Evolutionary conservation across 2,888 invertebrate species (phyloP), one percentile per base, ranked within the genome.

Genomic region (Pollenia angustigena): DNA sequence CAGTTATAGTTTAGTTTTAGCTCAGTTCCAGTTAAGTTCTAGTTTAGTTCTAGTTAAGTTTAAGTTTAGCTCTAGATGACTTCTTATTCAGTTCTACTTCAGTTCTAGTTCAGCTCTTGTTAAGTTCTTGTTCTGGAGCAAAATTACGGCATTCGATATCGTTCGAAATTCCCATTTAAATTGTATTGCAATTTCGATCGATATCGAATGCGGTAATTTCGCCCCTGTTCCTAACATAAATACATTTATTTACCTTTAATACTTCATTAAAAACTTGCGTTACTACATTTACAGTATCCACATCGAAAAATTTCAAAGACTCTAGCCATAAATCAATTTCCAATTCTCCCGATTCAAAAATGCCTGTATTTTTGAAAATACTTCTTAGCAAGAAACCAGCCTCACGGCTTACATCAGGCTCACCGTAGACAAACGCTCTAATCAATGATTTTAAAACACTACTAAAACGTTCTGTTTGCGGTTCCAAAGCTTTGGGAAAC

Each of bases 281-380:
- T 2, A 92, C 91, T 56, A 92, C 88, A 32, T 90, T 89, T 1
- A 92, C 90, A 0, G 91, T 90, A 6, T 86, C 82, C 0, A 81
- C 87, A 87, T 90, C 88, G 74, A 90, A 87, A 89, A 90, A 88
- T 64, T 92, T 81, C 64, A 93, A 83, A 88, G 93, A 91, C 89
- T 96, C 95, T 44, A 96, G 91, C 94, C 97, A 95, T 82, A 96
- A 93, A 90, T 96, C 95, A 58, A 96, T 95, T 93, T 97, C 96
- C 80, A 92, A 88, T 42, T 89, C 89, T 86, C 94, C 94, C 87
- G 95, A 95, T 23, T 94, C 94, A 91, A 97, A 97, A 88, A 96
- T 94, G 7, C 94, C 94, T 0, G 95, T 95, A 82, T 94, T 95
- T 89, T 94, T 94, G 42, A 97, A 94, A 82, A 97, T 94, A 69